phyloP scores from a whole-genome alignment of 2,797 vertebrate species.

The Chrosomus eos region DNA sequence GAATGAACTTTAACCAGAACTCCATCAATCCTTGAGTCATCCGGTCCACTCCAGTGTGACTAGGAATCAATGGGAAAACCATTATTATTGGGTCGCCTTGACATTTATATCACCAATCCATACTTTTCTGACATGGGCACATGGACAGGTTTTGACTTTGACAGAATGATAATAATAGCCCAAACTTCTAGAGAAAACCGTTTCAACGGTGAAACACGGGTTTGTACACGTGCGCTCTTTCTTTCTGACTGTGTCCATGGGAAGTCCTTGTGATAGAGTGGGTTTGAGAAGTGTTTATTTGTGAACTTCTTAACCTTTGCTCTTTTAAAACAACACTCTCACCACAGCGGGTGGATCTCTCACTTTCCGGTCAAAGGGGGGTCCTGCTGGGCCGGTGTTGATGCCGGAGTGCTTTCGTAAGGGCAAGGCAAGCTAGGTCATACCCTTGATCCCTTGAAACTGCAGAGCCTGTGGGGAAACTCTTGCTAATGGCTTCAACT shows the following conservation, averaged over 20 bases:
- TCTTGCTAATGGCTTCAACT: constrained; percentile 75
- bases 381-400: constrained; percentile 28
- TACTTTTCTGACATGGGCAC: constrained; percentile 10
- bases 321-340: constrained; percentile 39
- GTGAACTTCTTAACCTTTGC: constrained; percentile 61
- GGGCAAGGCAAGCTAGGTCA: constrained; percentile 72
- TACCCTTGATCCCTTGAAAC: constrained; percentile 73
- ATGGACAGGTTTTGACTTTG: constrained; percentile 12
- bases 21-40: constrained; percentile 45
- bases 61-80: constrained; percentile 31
- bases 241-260: constrained; percentile 10
- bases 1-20: constrained; percentile 55
- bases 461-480: constrained; percentile 70
- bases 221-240: neutral
- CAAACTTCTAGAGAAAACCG: neutral
- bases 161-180: constrained; percentile 11
- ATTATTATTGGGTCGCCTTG: constrained; percentile 27
- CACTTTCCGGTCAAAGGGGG: constrained; percentile 39
- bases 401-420: constrained; percentile 62
- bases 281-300: constrained; percentile 72
- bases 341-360: constrained; percentile 33
- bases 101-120: constrained; percentile 28
- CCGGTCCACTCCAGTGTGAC: constrained; percentile 8
- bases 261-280: constrained; percentile 44
- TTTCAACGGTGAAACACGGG: neutral